Conservation (phyloP, 2,797 vertebrate species). For the Cyprinodon diabolis region DNA sequence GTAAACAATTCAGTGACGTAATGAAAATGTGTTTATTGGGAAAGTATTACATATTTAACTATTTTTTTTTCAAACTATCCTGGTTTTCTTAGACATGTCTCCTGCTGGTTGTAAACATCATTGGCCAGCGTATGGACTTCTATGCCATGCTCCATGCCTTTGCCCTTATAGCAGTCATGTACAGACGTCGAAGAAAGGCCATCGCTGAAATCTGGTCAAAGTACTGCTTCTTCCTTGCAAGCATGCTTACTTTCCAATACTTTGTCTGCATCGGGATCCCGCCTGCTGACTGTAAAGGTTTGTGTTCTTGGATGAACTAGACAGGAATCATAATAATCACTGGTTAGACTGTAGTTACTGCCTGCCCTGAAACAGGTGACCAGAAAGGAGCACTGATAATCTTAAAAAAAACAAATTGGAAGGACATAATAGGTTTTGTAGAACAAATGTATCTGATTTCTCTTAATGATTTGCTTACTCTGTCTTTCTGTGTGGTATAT, state of each 20-base stretch:
- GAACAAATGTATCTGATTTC: too few species aligned
- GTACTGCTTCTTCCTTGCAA: slow-evolving; percentile 96
- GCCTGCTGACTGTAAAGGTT: slow-evolving; percentile 94
- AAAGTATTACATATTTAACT: not conserved
- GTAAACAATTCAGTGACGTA: slow-evolving; percentile 53
- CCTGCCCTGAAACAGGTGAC: not conserved
- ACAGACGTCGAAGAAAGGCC: slow-evolving; percentile 93
- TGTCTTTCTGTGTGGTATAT: too few species aligned
- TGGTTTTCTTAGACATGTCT: slow-evolving; percentile 88
- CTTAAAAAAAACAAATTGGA: too few species aligned
- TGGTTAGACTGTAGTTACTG: not conserved
- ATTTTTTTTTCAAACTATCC: not conserved
- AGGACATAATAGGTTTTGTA: too few species aligned
- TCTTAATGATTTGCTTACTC: too few species aligned
- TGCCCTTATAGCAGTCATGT: slow-evolving; percentile 90
- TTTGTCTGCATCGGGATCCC: slow-evolving; percentile 96
- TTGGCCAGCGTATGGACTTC: slow-evolving; percentile 98
- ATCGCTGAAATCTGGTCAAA: slow-evolving; percentile 98
- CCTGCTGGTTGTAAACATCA: slow-evolving; percentile 92
- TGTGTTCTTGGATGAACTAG: not conserved
- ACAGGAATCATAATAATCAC: not conserved
- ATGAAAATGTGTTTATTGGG: not conserved
- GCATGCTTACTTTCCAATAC: slow-evolving; percentile 94
- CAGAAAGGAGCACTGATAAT: too few species aligned
- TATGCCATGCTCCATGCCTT: slow-evolving; percentile 95